Percentiles rank a stretch among this genome's conserved stretches.
Evolutionary conservation across 1,140 invertebrate genomes (phyloP).

Genomic region (Hermatobates lingyangjiaoensis): DNA sequence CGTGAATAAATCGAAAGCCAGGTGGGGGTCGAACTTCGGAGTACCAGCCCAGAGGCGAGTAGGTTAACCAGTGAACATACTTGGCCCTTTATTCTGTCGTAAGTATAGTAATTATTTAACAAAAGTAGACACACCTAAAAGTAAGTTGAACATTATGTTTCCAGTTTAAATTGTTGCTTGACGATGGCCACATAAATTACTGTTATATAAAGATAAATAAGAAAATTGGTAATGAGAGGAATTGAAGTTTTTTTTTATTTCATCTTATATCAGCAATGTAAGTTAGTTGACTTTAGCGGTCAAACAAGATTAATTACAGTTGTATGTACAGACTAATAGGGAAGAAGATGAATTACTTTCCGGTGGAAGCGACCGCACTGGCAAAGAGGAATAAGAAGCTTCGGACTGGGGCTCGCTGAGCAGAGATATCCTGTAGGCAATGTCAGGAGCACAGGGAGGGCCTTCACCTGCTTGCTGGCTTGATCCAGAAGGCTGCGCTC

Average conservation of each 20-base stretch:
- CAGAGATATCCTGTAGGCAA: conserved; percentile 25
- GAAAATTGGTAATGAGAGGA: neutral
- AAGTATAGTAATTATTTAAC: too few species aligned
- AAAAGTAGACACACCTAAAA: too few species aligned
- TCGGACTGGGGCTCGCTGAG: conserved; percentile 25
- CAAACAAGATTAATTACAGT: neutral
- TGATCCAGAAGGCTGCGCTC: neutral
- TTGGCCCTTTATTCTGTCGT: too few species aligned
- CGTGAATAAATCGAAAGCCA: too few species aligned
- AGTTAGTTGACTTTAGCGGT: neutral
- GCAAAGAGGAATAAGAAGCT: conserved; percentile 22
- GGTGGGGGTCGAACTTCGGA: too few species aligned
- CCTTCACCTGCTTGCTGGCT: too few species aligned
- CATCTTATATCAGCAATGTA: neutral
- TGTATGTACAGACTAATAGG: neutral
- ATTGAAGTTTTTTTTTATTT: neutral
- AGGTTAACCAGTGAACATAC: too few species aligned
- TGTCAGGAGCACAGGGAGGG: neutral
- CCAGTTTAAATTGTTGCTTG: neutral
- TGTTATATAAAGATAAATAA: neutral
- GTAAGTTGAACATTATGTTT: too few species aligned
- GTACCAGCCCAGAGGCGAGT: too few species aligned
- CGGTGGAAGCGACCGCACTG: conserved; percentile 38
- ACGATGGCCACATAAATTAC: neutral
- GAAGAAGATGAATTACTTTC: conserved; percentile 28